phyloP scores from a whole-genome alignment of 2,797 vertebrate species.

The Odontamblyopus rebecca region DNA sequence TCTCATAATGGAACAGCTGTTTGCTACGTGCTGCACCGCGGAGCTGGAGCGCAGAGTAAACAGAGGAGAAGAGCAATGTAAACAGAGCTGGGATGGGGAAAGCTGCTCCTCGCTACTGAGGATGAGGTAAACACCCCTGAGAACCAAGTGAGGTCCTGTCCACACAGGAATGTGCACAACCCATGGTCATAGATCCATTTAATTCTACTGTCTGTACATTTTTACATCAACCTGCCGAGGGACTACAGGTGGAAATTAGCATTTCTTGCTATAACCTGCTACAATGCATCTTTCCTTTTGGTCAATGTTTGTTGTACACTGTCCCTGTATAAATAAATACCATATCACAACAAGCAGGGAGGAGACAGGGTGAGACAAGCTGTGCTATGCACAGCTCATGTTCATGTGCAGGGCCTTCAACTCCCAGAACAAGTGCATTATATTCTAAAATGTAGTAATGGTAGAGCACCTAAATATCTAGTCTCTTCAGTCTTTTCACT shows the following conservation, averaged over 20 bases:
- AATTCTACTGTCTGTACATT: no score
- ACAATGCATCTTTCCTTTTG: no score
- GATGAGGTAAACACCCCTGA: conserved; percentile 69
- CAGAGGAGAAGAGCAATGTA: conserved; percentile 75
- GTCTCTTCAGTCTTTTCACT: not conserved
- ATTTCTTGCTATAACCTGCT: no score
- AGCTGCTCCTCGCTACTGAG: conserved; percentile 65
- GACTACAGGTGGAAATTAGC: no score
- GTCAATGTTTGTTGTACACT: no score
- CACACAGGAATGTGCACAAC: conserved; percentile 65
- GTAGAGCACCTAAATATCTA: not conserved
- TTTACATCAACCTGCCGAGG: no score
- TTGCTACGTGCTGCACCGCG: conserved; percentile 62
- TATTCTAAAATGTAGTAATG: not conserved
- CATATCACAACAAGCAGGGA: conserved; percentile 34
- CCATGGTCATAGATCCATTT: no score
- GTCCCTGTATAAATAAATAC: no score
- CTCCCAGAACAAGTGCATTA: not conserved
- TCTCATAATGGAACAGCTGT: conserved; percentile 74
- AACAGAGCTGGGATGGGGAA: conserved; percentile 73
- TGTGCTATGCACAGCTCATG: conserved; percentile 3
- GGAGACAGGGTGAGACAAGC: conserved; percentile 14
- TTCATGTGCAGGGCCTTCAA: conserved; percentile 11
- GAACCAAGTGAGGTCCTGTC: conserved; percentile 59
- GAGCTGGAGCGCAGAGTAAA: conserved; percentile 74